These are phyloP conservation scores for Oscheius myriophilus DNA, from an alignment of 2,888 invertebrate genomes.

Conservation along the genomic window DNA sequence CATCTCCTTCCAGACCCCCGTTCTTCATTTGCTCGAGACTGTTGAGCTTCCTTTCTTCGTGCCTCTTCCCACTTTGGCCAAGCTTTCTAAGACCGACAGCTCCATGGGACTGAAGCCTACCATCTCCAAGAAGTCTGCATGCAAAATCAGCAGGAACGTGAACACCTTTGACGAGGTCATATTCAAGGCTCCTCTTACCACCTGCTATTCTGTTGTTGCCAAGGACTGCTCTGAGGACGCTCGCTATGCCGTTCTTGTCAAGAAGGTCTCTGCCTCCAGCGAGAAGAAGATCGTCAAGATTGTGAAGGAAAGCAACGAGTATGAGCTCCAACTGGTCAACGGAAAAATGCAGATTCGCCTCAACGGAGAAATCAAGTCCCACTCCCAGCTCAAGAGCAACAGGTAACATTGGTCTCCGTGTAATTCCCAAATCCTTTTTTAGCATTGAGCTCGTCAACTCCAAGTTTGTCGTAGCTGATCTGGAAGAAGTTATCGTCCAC, in stretches of 20 bases:
- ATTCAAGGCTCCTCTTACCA: constrained; percentile 63
- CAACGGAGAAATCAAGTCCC: constrained; percentile 44
- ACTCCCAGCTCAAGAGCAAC: constrained; percentile 28
- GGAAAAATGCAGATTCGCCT: constrained; percentile 41
- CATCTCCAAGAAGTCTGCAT: constrained; percentile 34
- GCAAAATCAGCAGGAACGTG: constrained; percentile 46
- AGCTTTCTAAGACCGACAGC: constrained; percentile 31
- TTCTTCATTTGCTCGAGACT: constrained; percentile 37
- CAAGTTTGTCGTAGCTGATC: constrained; percentile 45
- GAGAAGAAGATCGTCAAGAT: constrained; percentile 61
- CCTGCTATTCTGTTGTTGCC: constrained; percentile 71
- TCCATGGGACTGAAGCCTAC: constrained; percentile 16
- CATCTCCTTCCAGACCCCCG: constrained; percentile 58
- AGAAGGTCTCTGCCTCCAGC: constrained; percentile 49
- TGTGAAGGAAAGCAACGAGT: constrained; percentile 37
- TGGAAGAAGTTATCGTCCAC: constrained; percentile 37
- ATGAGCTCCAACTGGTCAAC: constrained; percentile 35
- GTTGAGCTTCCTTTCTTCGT: constrained; percentile 33
- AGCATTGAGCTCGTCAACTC: constrained; percentile 44
- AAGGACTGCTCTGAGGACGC: constrained; percentile 71
- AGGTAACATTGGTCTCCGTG: constrained; percentile 19
- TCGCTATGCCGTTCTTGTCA: constrained; percentile 71
- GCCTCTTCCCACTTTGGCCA: constrained; percentile 22
- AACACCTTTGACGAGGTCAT: constrained; percentile 68
- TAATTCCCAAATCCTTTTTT: constrained; percentile 5